Evolutionary conservation across 2,113 vertebrate genomes (phyloP).

Genomic region (Leucosticte australis): DNA sequence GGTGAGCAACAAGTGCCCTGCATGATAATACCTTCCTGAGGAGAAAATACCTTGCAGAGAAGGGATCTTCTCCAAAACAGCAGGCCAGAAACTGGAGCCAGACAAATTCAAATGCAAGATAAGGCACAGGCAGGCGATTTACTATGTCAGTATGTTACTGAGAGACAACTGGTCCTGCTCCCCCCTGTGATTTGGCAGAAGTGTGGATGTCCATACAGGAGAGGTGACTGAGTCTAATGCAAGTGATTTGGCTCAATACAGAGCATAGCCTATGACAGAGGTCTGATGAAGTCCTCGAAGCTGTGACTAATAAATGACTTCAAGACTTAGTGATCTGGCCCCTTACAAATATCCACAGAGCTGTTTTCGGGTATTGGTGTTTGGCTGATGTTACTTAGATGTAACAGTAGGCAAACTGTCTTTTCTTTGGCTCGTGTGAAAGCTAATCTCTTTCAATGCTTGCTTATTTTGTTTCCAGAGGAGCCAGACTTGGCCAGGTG

Average conservation of each 20-base stretch:
- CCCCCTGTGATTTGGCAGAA: not conserved
- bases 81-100: conserved; percentile 6
- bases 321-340: not conserved
- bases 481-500: not conserved
- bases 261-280: not conserved
- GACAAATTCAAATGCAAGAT: conserved; percentile 10
- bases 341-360: not conserved
- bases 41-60: not conserved
- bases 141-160: not conserved
- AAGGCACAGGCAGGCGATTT: not conserved
- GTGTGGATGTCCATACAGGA: not conserved
- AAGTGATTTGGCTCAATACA: not conserved
- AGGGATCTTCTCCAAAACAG: not conserved
- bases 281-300: not conserved
- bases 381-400: not conserved
- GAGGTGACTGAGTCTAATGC: not conserved
- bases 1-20: conserved; percentile 69
- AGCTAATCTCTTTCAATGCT: not conserved
- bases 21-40: conserved; percentile 56
- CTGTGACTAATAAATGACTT: not conserved
- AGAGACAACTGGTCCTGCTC: not conserved
- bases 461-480: not conserved
- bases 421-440: not conserved
- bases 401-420: not conserved
- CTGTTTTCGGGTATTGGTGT: not conserved